Conservation (phyloP, 2,113 vertebrate genomes). For the Dolichotis patagonum region DNA sequence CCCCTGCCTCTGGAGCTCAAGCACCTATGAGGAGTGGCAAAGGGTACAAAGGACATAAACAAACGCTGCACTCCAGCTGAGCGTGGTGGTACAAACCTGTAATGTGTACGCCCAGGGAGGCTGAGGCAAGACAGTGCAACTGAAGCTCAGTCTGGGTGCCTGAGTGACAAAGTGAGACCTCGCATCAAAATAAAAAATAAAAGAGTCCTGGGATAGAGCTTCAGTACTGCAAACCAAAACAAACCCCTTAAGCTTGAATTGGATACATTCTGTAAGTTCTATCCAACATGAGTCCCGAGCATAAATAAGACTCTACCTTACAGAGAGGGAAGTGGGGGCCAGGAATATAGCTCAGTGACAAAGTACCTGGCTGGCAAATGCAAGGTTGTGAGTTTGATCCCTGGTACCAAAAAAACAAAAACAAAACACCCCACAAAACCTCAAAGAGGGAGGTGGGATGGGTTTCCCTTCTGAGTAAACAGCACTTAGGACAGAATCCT, state of each 20-base stretch:
- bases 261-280: not conserved
- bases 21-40: not conserved
- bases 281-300: not conserved
- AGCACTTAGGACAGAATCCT: not conserved
- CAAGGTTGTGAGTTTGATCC: no score
- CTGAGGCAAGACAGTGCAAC: not conserved
- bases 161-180: not conserved
- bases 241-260: not conserved
- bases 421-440: no score
- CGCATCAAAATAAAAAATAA: not conserved
- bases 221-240: not conserved
- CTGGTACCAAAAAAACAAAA: no score
- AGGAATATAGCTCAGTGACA: no score
- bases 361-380: no score
- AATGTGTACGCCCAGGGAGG: not conserved
- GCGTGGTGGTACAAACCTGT: not conserved
- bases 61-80: not conserved
- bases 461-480: not conserved
- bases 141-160: not conserved
- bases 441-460: not conserved
- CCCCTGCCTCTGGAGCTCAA: not conserved
- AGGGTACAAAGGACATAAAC: not conserved
- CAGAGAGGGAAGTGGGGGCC: not conserved
- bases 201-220: not conserved
- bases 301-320: not conserved